Evolutionary conservation across 37 sponge, comb jelly and placozoan species (phyloP), one percentile per base, ranked within the genome.

Genomic region (Halichondria panicea): DNA sequence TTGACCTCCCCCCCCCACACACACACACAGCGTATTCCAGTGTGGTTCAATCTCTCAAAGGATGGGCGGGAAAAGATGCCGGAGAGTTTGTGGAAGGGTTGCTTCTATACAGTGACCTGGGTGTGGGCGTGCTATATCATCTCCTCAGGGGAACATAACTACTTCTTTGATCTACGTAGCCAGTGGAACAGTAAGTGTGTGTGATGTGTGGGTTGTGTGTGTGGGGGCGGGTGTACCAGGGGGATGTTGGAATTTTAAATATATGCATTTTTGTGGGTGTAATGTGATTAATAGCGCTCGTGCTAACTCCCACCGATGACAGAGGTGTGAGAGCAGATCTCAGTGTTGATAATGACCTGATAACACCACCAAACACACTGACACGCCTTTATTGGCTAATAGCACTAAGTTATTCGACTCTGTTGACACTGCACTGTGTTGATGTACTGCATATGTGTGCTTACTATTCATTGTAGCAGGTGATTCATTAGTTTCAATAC

Each of bases 41-140:
- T 33, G 36, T 84, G 77, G 81, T 80, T 75, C 27, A 42, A 90
- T 12, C 22, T 90, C 34, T 43, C 32, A 15, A 22, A 67, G 60
- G 85, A 84, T 18, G 39, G 55, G 33, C 43, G 73, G 36, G 71
- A 72, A 5, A 90, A 90, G 77, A 77, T 90, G 34, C 85, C 91
- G 0, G 91, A 84, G 66, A 90, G 91, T 71, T 33, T 62, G 22
- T 90, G 85, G 85, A 90, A 84, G 72, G 13, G 24, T 21, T 0
- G 64, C 6, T 35, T 81, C 30, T 90, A 84, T 54, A 32, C 25
- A 27, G 19, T 61, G 4, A 76, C 76, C 35, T 80, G 85, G 81
- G 3, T 59, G 3, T 79, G 79, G 80, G 68, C 80, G 11, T n/a
- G 75, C 4, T 73, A 64, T 3, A 36, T 83, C 12, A 60, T 72